Evolutionary conservation across 2,888 invertebrate genomes (phyloP), one percentile per base, ranked within the genome.

Genomic region (Melolontha melolontha): DNA sequence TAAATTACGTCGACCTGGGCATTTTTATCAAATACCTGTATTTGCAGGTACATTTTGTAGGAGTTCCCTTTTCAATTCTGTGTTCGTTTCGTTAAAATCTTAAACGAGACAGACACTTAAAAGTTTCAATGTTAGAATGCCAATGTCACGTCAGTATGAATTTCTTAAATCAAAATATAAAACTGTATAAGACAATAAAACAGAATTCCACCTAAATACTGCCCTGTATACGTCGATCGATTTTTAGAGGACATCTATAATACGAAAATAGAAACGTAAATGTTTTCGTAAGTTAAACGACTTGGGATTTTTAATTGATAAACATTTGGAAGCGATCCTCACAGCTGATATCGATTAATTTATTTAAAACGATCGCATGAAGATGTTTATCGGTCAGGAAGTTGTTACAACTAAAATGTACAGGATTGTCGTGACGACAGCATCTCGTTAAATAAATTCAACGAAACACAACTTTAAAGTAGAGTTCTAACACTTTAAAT

Each of bases 301-400:
- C 16, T 49, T 49, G 11, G 49, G 49, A 49, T 49, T 49, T 22
- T 49, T 49, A 49, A 49, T 49, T 49, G 49, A 49, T 22, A 49
- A 49, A 49, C 22, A 49, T n/a, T 49, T 22, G 49, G 22, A 49
- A 49, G 49, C 49, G 49, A 49, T 49, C 22, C 10, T 5, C 16
- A 49, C 17, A 22, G 49, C 22, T 11, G 49, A 49, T 49, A 49
- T 49, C 49, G 49, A 49, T 49, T 49, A 49, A 49, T 49, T 49
- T 49, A 49, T 49, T 49, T 49, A 16, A 49, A 49, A 6, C 34
- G 6, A 34, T 34, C 34, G 17, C 22, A 11, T 5, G 8, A 16
- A 49, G 49, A 49, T 49, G 22, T 49, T 49, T 49, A 49, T 49
- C 49, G 17, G 49, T 17, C 22, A 49, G 17, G 49, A 49, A 49